Percentiles rank a stretch among this genome's conserved stretches.
Evolutionary conservation across 2,113 vertebrate genomes (phyloP).

Genomic region (Mustelus asterias): DNA sequence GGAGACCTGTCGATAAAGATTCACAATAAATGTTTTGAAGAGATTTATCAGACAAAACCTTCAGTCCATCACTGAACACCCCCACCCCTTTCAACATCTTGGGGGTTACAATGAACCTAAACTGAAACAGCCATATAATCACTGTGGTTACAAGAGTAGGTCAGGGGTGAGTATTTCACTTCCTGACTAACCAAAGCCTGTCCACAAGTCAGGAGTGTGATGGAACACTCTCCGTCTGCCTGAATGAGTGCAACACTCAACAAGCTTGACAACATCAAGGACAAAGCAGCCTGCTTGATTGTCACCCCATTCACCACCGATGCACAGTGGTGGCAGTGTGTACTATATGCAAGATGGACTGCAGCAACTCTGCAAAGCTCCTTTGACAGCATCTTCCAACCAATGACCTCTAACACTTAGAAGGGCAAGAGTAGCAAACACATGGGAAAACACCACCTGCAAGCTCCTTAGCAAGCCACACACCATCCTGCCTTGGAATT

Average conservation of each 20-base stretch:
- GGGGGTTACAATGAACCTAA: too few relatives aligned
- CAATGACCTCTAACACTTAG: too few relatives aligned
- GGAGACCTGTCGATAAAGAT: neutral
- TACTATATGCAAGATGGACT: too few relatives aligned
- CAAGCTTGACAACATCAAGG: neutral
- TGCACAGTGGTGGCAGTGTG: too few relatives aligned
- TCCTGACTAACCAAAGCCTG: neutral
- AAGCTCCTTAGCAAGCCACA: too few relatives aligned
- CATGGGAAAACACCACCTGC: too few relatives aligned
- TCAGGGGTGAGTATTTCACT: neutral
- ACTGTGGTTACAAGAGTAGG: neutral
- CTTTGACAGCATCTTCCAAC: too few relatives aligned
- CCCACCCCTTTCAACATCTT: neutral
- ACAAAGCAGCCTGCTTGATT: too few relatives aligned
- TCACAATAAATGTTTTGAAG: neutral
- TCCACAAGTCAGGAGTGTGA: neutral
- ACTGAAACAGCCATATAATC: neutral
- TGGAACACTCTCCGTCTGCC: neutral
- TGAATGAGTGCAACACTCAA: neutral
- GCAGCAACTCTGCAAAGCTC: too few relatives aligned
- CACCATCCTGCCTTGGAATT: too few relatives aligned
- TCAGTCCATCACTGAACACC: neutral
- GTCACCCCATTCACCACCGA: too few relatives aligned
- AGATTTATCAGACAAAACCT: neutral
- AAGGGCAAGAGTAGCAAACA: too few relatives aligned